Evolutionary conservation across 2,797 vertebrate genomes (phyloP).

Genomic region (Ceryle rudis): DNA sequence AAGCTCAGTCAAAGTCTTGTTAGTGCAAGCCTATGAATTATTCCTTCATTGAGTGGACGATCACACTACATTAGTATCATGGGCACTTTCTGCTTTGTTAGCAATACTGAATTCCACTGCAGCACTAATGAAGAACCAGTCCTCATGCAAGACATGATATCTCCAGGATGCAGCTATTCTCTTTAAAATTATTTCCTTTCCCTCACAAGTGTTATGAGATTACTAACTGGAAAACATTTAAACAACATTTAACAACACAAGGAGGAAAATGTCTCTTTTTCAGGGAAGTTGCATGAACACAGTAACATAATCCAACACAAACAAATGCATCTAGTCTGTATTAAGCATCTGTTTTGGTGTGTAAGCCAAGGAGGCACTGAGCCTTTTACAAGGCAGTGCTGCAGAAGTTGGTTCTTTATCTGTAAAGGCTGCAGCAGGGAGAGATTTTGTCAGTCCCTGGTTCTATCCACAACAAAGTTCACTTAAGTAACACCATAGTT

Average conservation of each 20-base stretch:
- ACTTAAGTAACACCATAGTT: background rate
- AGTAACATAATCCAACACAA: background rate
- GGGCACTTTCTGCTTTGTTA: conserved; percentile 62
- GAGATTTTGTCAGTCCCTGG: background rate
- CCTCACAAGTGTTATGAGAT: conserved; percentile 54
- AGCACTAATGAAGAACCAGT: conserved; percentile 48
- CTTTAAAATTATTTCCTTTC: conserved; percentile 38
- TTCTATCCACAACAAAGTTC: background rate
- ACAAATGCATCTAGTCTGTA: background rate
- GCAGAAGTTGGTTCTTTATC: background rate
- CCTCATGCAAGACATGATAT: conserved; percentile 18
- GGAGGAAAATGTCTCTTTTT: conserved; percentile 54
- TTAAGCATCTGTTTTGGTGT: background rate
- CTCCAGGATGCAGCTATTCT: conserved; percentile 31
- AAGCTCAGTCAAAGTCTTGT: conserved; percentile 44
- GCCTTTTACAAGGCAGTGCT: background rate
- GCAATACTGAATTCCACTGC: conserved; percentile 22
- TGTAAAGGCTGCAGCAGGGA: background rate
- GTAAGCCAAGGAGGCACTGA: background rate
- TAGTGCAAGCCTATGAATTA: conserved; percentile 45
- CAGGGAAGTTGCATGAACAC: conserved; percentile 30
- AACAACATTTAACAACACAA: conserved; percentile 38
- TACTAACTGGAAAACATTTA: conserved; percentile 69
- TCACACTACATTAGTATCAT: conserved; percentile 43
- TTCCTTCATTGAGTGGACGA: conserved; percentile 23